These are phyloP conservation scores for Pyrochroa serraticornis DNA, from an alignment of 2,888 invertebrate genomes.

Conservation along the genomic window DNA sequence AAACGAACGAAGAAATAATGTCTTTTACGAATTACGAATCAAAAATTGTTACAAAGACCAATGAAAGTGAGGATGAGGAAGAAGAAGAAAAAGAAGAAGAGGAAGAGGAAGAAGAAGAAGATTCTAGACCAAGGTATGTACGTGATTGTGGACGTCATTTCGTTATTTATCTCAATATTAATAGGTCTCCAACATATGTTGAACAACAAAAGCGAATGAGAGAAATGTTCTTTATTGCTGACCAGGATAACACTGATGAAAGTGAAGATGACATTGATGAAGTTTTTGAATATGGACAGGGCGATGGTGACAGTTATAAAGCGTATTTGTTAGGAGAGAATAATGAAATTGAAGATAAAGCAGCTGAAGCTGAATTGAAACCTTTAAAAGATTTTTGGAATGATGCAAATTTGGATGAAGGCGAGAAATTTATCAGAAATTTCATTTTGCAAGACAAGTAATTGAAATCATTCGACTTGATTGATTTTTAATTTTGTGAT, in stretches of 20 bases:
- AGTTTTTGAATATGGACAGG: constrained; percentile 61
- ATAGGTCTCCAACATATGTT: constrained; percentile 63
- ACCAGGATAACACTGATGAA: constrained; percentile 58
- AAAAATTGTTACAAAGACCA: constrained; percentile 70
- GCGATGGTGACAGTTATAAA: constrained; percentile 68
- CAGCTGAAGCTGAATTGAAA: constrained; percentile 69
- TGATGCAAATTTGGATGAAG: constrained; percentile 78
- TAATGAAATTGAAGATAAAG: constrained; percentile 64
- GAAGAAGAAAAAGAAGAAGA: constrained; percentile 26
- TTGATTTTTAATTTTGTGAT: constrained; percentile 49
- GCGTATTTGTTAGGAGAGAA: constrained; percentile 82
- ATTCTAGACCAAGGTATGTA: no score
- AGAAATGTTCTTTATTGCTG: constrained; percentile 66
- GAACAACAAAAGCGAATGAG: constrained; percentile 72
- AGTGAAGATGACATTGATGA: constrained; percentile 62
- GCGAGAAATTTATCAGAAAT: constrained; percentile 90
- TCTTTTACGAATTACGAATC: constrained; percentile 81
- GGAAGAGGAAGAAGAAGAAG: constrained; percentile 2
- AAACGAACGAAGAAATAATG: constrained; percentile 62
- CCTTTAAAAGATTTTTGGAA: constrained; percentile 85
- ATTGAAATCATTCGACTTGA: constrained; percentile 5
- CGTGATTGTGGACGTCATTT: constrained; percentile 9
- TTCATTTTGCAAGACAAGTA: constrained; percentile 87
- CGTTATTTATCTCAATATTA: constrained; percentile 19
- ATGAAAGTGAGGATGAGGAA: constrained; percentile 57